Base-by-base conservation (phyloP, 2,888 invertebrate genomes). In the Eilema caniola region DNA sequence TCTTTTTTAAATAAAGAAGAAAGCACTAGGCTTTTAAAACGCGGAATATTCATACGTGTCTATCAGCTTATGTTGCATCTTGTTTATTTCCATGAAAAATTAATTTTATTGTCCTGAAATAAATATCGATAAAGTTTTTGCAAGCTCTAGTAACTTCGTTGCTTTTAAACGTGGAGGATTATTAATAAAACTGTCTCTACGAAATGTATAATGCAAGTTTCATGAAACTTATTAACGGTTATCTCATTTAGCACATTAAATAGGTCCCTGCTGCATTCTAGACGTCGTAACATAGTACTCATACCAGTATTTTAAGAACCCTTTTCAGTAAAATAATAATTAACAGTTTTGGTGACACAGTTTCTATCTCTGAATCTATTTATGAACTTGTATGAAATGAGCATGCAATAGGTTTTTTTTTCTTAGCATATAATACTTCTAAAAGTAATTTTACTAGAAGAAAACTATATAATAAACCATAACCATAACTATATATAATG, bases 121-220 rank as follows among this genome's bases (percentile, higher is more conserved):
- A n/a, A n/a, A n/a, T 53, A 53, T 53, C 53, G 10, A 10, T 2
- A n/a, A 53, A n/a, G 4, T n/a, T 53, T 53, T n/a, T 20, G n/a
- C n/a, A 53, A 53, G n/a, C 53, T 47, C 20, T 53, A 41, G 41
- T 10, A 24, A 25, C 8, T 41, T 24, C 3, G n/a, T n/a, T 53
- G n/a, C n/a, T n/a, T 47, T 53, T n/a, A 20, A 53, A n/a, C 53
- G 10, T 53, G n/a, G 53, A 53, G n/a, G 53, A 53, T 53, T n/a
- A 53, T 53, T 53, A 53, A 53, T 53, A 53, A 53, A 53, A n/a
- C n/a, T 53, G 53, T 53, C 53, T 53, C n/a, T n/a, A 53, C 10
- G 10, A n/a, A 53, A 20, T 16, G 53, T 53, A 8, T 10, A 53
- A 20, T 20, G 16, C 16, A 3, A 62, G 23, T 4, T 62, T 37